Conservation (phyloP, 2,113 vertebrate species). For the Semicossyphus pulcher region DNA sequence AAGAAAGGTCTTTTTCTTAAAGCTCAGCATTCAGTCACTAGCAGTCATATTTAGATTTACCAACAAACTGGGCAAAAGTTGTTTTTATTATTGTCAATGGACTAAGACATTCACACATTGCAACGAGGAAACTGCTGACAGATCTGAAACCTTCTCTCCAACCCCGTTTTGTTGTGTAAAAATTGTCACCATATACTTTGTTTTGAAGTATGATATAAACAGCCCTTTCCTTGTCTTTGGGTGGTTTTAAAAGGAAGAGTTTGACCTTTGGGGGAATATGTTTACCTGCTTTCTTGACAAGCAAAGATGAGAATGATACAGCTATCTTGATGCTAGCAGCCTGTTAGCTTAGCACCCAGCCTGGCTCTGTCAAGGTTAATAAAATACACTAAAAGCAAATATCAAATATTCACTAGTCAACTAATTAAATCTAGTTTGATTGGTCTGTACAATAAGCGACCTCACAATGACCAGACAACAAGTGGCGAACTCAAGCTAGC, state of each 20-base stretch:
- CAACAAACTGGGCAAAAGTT: background rate
- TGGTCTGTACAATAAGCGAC: no score
- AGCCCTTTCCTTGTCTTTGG: background rate
- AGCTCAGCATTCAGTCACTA: background rate
- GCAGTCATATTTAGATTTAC: background rate
- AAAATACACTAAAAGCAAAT: no score
- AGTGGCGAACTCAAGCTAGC: no score
- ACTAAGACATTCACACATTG: background rate
- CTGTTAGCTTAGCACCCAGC: background rate
- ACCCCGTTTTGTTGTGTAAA: background rate
- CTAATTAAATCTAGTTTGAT: no score
- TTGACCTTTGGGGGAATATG: background rate
- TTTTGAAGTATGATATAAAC: background rate
- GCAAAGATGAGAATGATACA: background rate
- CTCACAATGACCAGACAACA: no score
- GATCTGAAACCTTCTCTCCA: conserved; percentile 7
- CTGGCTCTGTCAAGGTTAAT: background rate
- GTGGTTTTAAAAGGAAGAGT: background rate
- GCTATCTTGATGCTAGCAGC: background rate
- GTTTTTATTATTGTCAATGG: background rate
- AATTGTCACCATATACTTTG: background rate
- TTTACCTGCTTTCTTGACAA: background rate
- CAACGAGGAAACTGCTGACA: conserved; percentile 35
- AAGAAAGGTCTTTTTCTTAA: background rate
- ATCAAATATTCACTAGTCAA: no score